Base-by-base conservation (phyloP, 2,888 invertebrate genomes). In the Eucera pruinosa region DNA sequence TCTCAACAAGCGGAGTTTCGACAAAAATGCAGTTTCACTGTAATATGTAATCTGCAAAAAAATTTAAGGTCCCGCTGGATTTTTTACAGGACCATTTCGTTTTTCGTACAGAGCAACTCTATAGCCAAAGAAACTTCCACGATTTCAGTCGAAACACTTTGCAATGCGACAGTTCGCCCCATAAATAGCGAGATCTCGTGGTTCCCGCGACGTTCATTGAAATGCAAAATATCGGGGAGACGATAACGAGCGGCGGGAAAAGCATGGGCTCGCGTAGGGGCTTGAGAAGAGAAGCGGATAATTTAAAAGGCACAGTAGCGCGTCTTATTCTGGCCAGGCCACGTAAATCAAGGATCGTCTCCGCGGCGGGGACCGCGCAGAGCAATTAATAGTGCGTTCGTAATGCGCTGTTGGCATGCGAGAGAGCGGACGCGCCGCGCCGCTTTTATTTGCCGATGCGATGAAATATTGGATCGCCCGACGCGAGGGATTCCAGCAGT, bases 341-440 rank as follows among this genome's bases (percentile, higher is more conserved):
- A 64, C 77, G 64, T 72, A 77, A 77, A 73, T 80, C 78, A 78
- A 61, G 68, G 79, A 82, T 78, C 85, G 83, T 82, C 20, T 33
- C 30, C 78, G 84, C 84, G 83, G 82, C 79, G 77, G 82, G 73
- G 76, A 83, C 83, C 84, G 81, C 78, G 87, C 83, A 81, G 84
- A 89, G 89, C 89, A 89, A 89, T 89, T 89, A 89, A 89, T 89
- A 89, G 87, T 84, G 84, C 85, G 86, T 85, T 85, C 80, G 88
- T 89, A 89, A 89, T 89, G 88, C 86, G 80, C 84, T 82, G 85
- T 85, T 89, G 87, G 89, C 89, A 89, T 89, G 89, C 89, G 84
- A 89, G 84, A 89, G 83, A 84, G 67, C 66, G 80, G 70, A 67
- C 67, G 73, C 80, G 78, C 82, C 74, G 79, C 84, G 80, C 82